Percentiles rank a stretch among this genome's conserved stretches.
Evolutionary conservation across 2,888 invertebrate species (phyloP).

Genomic region (Leptopilina drosophilae): DNA sequence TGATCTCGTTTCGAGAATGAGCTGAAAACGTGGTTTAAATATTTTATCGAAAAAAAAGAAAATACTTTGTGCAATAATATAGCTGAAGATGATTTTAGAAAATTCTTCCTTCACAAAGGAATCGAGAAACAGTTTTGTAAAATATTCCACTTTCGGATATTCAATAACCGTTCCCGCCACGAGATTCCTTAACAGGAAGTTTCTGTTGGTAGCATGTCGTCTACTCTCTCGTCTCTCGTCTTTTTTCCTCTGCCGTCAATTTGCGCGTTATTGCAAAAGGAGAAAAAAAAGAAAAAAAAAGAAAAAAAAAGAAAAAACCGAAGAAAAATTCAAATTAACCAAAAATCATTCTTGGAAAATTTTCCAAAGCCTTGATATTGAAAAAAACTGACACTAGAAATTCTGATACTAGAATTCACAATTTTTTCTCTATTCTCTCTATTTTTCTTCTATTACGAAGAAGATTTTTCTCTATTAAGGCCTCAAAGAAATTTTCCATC

Average conservation of each 20-base stretch:
- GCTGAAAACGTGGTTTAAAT: neutral
- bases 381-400: no score
- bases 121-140: constrained; percentile 18
- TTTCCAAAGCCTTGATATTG: no score
- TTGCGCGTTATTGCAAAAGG: constrained; percentile 18
- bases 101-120: neutral
- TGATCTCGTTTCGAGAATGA: neutral
- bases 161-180: constrained; percentile 36
- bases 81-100: neutral
- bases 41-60: no score
- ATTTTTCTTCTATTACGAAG: no score
- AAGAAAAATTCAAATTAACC: neutral
- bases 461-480: no score
- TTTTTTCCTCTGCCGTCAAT: constrained; percentile 17
- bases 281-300: no score
- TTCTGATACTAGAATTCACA: no score
- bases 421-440: no score
- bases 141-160: constrained; percentile 34
- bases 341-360: neutral
- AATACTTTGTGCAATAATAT: no score
- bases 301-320: no score
- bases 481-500: no score
- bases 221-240: constrained; percentile 12
- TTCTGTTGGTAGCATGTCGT: constrained; percentile 10
- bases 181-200: constrained; percentile 29